Evolutionary conservation across 1,140 invertebrate genomes (phyloP), one percentile per base, ranked within the genome.

Genomic region (Uloborus diversus): DNA sequence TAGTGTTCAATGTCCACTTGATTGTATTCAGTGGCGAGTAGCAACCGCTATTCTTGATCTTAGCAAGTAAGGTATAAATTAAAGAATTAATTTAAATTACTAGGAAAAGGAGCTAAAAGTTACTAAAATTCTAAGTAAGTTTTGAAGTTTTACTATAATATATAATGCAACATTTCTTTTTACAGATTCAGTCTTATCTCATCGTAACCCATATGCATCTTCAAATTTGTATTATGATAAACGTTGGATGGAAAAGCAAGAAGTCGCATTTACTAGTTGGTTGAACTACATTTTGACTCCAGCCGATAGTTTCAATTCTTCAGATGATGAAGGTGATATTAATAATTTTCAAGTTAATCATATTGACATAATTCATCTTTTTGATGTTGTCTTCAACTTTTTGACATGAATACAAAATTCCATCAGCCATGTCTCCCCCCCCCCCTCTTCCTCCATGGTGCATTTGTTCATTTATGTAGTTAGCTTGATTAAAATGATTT

Each of bases 271-370:
- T 83, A 92, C 92, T 81, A 92, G 93, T 80, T 97, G 95, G 95
- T 86, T 97, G 0, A 97, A 97, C 86, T 92, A 91, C 68, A 87
- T 97, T 35, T 86, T 97, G 1, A 94, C 94, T 3, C 93, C 94
- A 7, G 93, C 93, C 1, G 90, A 91, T 37, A 90, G 59, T 20
- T 51, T 79, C 42, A 28, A 11, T 32, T 49, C 73, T 20, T 53
- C 64, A 9, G 56, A 61, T 4, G 42, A 69, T 1, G 30, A 57
- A 13, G 30, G 69, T 47, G 69, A 69, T 73, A 69, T 17, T 14
- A 49, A 32, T 42, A 30, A 33, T 59, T 25, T 49, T 25, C 5
- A 28, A 59, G 23, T 25, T n/a, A 62, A 27, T 17, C 3, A 28
- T 32, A 2, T n/a, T 73, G 17, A 4, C 28, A 20, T 62, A 11